phyloP scores from a whole-genome alignment of 1,140 invertebrate genomes.

The Chelonus insularis region DNA sequence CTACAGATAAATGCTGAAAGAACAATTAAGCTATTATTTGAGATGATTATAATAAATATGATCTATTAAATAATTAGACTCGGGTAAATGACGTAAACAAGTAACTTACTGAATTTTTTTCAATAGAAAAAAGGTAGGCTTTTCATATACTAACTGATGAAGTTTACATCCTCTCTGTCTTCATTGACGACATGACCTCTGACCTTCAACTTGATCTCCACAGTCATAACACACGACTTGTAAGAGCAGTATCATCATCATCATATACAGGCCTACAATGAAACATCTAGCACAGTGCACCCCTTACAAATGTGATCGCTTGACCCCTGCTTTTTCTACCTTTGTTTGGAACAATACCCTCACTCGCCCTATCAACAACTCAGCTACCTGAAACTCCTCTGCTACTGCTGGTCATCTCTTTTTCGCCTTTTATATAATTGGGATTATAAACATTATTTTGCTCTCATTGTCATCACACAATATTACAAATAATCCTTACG shows the following conservation, averaged over 20 bases:
- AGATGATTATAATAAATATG: too few species aligned
- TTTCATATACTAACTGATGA: constrained; percentile 38
- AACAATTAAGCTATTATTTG: too few species aligned
- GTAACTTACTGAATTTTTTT: too few species aligned
- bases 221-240: constrained; percentile 38
- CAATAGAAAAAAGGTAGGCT: background rate
- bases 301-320: constrained; percentile 35
- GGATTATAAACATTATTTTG: background rate
- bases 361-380: constrained; percentile 29
- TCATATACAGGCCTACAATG: constrained; percentile 40
- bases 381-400: constrained; percentile 21
- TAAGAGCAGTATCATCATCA: constrained; percentile 37
- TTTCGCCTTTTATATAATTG: background rate
- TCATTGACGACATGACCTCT: constrained; percentile 35
- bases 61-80: background rate
- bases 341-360: constrained; percentile 30
- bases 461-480: too few species aligned
- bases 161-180: constrained; percentile 32
- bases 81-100: too few species aligned
- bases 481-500: too few species aligned
- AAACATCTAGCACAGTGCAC: constrained; percentile 34
- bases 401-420: constrained; percentile 14
- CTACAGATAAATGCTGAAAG: too few species aligned
- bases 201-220: constrained; percentile 35
- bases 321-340: constrained; percentile 36